Percentiles rank a stretch among this genome's conserved stretches.
Evolutionary conservation across 1,140 invertebrate genomes (phyloP).

Genomic region (Anastrepha obliqua): DNA sequence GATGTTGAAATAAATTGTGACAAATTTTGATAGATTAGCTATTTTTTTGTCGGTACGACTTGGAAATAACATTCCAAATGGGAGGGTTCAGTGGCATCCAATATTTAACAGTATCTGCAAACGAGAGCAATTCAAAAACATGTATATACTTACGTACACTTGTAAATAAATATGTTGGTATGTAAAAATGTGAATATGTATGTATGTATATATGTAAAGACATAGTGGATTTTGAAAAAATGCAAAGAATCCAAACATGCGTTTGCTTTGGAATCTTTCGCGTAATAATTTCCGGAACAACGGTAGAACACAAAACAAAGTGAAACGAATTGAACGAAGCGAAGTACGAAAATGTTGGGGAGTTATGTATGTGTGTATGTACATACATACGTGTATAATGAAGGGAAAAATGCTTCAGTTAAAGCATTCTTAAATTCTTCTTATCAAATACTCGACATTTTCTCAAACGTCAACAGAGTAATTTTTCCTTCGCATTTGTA

Average conservation of each 20-base stretch:
- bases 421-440: slow-evolving; percentile 47
- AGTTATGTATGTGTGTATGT: slow-evolving; percentile 8
- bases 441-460: slow-evolving; percentile 48
- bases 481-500: slow-evolving; percentile 15
- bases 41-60: too few species aligned
- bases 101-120: too few species aligned
- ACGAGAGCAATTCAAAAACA: not conserved
- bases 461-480: slow-evolving; percentile 46
- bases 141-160: not conserved
- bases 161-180: not conserved
- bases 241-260: slow-evolving; percentile 42
- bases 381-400: not conserved
- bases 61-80: too few species aligned
- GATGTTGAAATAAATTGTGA: too few species aligned
- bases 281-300: slow-evolving; percentile 37
- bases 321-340: slow-evolving; percentile 5
- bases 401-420: slow-evolving; percentile 28
- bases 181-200: not conserved
- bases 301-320: slow-evolving; percentile 39
- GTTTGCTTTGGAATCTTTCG: slow-evolving; percentile 41
- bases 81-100: too few species aligned
- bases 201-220: not conserved
- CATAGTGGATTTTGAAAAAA: not conserved
- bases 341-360: slow-evolving; percentile 26
- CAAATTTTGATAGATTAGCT: too few species aligned